Evolutionary conservation across 2,888 invertebrate genomes (phyloP).

Genomic region (Flexamia atlantica): DNA sequence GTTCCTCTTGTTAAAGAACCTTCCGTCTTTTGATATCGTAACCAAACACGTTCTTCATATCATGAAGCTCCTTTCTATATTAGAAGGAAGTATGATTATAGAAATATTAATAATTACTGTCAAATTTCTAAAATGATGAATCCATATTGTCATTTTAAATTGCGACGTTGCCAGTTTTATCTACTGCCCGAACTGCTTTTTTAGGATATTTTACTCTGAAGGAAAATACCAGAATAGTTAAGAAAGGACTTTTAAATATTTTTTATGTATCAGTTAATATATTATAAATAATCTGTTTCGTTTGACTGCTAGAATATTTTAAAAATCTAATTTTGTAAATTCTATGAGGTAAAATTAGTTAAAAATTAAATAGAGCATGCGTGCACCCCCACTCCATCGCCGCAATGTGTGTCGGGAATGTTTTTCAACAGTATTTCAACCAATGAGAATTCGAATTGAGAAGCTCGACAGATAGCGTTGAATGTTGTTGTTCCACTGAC

Average conservation of each 20-base stretch:
- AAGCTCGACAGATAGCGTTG: constrained; percentile 21
- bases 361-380: neutral
- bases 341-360: neutral
- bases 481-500: constrained; percentile 31
- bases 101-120: neutral
- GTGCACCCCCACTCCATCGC: constrained; percentile 30
- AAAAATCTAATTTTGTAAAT: neutral
- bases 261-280: too few relatives aligned
- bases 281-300: too few relatives aligned
- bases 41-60: too few relatives aligned
- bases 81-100: too few relatives aligned
- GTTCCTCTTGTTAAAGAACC: too few relatives aligned
- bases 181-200: neutral
- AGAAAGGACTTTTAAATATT: too few relatives aligned
- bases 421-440: neutral
- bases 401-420: neutral
- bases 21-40: too few relatives aligned
- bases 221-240: too few relatives aligned
- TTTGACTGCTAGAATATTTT: too few relatives aligned
- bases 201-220: too few relatives aligned
- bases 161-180: constrained; percentile 13
- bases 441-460: constrained; percentile 12
- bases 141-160: neutral
- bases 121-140: neutral
- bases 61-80: too few relatives aligned